Base-by-base conservation (phyloP, 2,113 vertebrate genomes). In the Tauraco erythrolophus region DNA sequence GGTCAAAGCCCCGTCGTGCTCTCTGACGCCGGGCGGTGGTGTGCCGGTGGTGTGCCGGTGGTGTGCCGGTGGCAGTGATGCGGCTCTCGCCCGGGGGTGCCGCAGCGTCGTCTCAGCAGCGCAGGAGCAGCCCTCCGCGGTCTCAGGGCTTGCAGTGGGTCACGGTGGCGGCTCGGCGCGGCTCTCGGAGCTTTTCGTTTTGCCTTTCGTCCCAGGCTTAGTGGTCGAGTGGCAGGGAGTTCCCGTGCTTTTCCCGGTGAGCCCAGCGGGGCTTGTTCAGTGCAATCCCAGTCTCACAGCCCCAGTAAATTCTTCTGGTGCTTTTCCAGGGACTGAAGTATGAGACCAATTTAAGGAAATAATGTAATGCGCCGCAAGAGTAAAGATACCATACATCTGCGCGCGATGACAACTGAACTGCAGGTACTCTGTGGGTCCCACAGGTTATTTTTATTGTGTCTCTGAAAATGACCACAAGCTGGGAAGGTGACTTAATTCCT, bases 371-470 rank as follows among this genome's bases (percentile, higher is more conserved):
- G 7, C 41, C 78, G 51, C 61, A 89, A 28, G 12, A 69, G 66
- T 77, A 79, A 78, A 92, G 69, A 69, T 23, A 46, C 58, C 75
- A 46, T 65, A 51, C 64, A 43, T 93, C 78, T 90, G 69, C 64
- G 43, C 4, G 24, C 12, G n/a, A 82, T 77, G 88, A 88, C 62
- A 90, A 33, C 72, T 85, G 96, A 66, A 93, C 51, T 82, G 77
- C 71, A 80, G 65, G 77, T 91, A 82, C 70, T 69, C 31, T 11
- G 6, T 71, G 77, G 48, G 62, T 92, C 86, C 66, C 78, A 25
- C 6, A n/a, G 87, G 74, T 88, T 76, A 30, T 74, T 91, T 97
- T 92, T 93, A 88, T 91, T 91, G 86, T 50, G 78, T 43, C 48
- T 94, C 66, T 41, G 46, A 95, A 87, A 96, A 68, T 15, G 60